These are phyloP conservation scores for Drosophila emarginata DNA, from an alignment of 2,888 invertebrate genomes.

Conservation along the genomic window DNA sequence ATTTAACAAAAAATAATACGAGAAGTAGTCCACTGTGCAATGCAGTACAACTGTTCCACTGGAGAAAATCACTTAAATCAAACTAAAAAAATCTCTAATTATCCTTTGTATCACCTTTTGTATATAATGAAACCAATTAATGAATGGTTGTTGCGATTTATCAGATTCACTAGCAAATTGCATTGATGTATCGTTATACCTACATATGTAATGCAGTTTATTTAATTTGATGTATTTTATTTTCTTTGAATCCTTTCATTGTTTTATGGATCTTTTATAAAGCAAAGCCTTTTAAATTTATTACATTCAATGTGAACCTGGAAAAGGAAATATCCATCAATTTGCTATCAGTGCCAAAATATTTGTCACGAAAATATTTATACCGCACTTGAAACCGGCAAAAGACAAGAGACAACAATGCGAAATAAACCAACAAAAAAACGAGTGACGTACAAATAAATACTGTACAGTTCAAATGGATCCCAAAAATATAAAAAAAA, in stretches of 20 bases:
- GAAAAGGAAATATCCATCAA: constrained; percentile 16
- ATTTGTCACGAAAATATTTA: constrained; percentile 53
- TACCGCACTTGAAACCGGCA: constrained; percentile 34
- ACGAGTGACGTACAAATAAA: constrained; percentile 51
- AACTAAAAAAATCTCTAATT: no score
- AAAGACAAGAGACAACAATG: constrained; percentile 27
- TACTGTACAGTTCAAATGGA: no score
- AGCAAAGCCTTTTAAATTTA: background rate
- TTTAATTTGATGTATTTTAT: no score
- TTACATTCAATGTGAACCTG: background rate
- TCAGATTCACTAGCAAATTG: background rate
- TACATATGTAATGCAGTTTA: no score
- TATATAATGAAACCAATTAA: background rate
- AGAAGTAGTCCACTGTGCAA: no score
- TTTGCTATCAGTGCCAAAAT: constrained; percentile 38
- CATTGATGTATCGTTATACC: background rate
- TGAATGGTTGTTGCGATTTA: background rate
- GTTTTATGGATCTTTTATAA: no score
- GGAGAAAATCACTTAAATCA: no score
- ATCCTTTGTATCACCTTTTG: no score
- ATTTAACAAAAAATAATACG: no score
- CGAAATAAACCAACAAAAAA: constrained; percentile 16
- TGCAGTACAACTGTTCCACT: no score
- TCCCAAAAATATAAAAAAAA: constrained; percentile 28
- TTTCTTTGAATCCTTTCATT: no score